Evolutionary conservation across 2,113 vertebrate genomes (phyloP), one percentile per base, ranked within the genome.

Genomic region (Oenanthe oenanthe): DNA sequence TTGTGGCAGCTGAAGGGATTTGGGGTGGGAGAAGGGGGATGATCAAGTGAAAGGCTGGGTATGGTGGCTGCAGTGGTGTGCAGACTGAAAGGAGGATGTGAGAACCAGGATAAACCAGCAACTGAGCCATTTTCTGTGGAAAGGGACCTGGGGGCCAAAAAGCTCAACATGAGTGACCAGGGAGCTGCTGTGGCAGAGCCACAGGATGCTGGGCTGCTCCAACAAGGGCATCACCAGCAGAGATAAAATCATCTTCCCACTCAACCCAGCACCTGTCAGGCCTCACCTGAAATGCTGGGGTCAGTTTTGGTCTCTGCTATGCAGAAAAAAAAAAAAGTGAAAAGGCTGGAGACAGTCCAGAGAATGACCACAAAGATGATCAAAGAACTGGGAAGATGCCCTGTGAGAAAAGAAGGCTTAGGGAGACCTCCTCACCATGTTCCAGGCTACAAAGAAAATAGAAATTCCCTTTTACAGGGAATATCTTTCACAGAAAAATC

Each of bases 101-200:
- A 88, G 28, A 81, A 48, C 4, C 20, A 66, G 24, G 36, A 26
- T 7, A 36, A 79, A 20, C 4, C 48, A 45, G 14, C 3, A 36
- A 36, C 0, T 29, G 50, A 63, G 28, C 13, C 62, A 16, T 7
- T 51, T 66, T 7, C 53, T 61, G 29, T 7, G 28, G 24, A 25
- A 67, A 67, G 25, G 38, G 9, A 32, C 7, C 26, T 21, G 71
- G 53, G 17, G 51, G 4, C 10, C 51, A 67, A 25, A 43, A 67
- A 25, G 2, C 13, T 53, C 68, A 4, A 0, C 4, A 0, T 12
- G 61, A 38, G 70, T 25, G 61, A 45, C 1, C 53, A 53, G 70
- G 7, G 53, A 34, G 70, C 45, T 81, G 86, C n/a, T 32, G 53
- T 29, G 53, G 60, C 85, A 43, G 7, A 40, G 29, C 36, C 58